Evolutionary conservation across 2,888 invertebrate species (phyloP), one percentile per base, ranked within the genome.

Genomic region (Troides helena): DNA sequence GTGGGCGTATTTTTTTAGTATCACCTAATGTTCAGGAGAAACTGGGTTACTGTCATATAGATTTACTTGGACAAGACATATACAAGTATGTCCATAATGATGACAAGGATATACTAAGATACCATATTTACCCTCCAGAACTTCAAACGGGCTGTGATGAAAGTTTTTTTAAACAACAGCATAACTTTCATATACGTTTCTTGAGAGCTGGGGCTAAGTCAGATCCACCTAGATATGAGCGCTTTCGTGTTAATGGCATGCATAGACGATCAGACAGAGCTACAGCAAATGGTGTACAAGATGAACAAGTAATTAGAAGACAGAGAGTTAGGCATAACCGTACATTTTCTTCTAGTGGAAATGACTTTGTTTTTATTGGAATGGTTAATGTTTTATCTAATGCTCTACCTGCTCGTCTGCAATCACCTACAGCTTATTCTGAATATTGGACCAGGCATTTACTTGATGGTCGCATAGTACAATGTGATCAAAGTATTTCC

Each of bases 381-480:
- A 94, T 97, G 83, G 96, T 96, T 36, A 94, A 95, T 81, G 91
- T 97, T 39, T 87, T 95, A 77, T 81, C 90, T 12, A 88, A 82
- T 77, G 80, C 84, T 39, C 94, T 95, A 80, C 96, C 96, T 69
- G 82, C 89, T 53, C 83, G 85, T 64, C 85, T 92, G 63, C 93
- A 95, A 67, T 94, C 96, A 64, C 95, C 92, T 1, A 87, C 90
- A 56, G 89, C 95, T 50, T 95, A 96, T 76, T 95, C 98, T 79
- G 98, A 98, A 85, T 98, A 98, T 86, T 95, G 97, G 82, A 98
- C 98, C 0, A 94, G 98, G 75, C 98, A 98, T 88, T 93, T 97
- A 69, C 95, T 98, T 67, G 98, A 98, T 90, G 98, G 98, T 0
- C 94, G 96, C 62, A 98, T 98, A 75, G 95, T 98, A 65, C 97